A percentile compares a stretch with the other conserved stretches of the same genome.
Conservation (phyloP, 2,888 invertebrate species). For the Plemyria rubiginata region DNA sequence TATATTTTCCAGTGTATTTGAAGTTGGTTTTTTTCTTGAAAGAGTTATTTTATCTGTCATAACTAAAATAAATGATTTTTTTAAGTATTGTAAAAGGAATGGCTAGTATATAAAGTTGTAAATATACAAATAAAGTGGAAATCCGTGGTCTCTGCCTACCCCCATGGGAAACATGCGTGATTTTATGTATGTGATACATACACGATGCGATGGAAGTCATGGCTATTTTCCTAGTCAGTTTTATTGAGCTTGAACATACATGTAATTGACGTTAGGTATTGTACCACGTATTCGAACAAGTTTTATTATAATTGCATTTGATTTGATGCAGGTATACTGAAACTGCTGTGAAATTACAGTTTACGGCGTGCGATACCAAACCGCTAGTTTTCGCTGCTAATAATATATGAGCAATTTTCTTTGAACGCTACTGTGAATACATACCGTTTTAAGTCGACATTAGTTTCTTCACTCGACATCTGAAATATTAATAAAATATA, state of each 20-base stretch:
- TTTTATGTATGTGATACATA: too few relatives aligned
- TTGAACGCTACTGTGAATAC: conserved; percentile 33
- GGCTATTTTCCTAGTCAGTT: not conserved
- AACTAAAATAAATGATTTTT: too few relatives aligned
- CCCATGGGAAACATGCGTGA: too few relatives aligned
- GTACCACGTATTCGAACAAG: not conserved
- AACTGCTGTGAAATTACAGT: conserved; percentile 32
- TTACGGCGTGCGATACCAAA: conserved; percentile 26
- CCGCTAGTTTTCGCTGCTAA: conserved; percentile 33
- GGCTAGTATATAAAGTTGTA: too few relatives aligned
- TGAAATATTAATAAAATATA: conserved; percentile 52
- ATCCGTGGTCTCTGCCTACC: too few relatives aligned
- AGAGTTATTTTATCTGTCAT: too few relatives aligned
- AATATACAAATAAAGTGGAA: too few relatives aligned
- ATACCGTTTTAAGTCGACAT: conserved; percentile 51
- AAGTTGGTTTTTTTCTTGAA: too few relatives aligned
- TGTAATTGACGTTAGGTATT: not conserved
- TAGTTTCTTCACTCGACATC: conserved; percentile 57
- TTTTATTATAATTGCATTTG: conserved; percentile 23
- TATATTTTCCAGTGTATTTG: too few relatives aligned
- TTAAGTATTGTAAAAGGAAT: too few relatives aligned
- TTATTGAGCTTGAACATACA: not conserved
- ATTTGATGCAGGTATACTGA: conserved; percentile 24
- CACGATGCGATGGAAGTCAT: not conserved
- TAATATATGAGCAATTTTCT: conserved; percentile 40